Conservation (phyloP, 2,797 vertebrate genomes). For the Lacerta bilineata region DNA sequence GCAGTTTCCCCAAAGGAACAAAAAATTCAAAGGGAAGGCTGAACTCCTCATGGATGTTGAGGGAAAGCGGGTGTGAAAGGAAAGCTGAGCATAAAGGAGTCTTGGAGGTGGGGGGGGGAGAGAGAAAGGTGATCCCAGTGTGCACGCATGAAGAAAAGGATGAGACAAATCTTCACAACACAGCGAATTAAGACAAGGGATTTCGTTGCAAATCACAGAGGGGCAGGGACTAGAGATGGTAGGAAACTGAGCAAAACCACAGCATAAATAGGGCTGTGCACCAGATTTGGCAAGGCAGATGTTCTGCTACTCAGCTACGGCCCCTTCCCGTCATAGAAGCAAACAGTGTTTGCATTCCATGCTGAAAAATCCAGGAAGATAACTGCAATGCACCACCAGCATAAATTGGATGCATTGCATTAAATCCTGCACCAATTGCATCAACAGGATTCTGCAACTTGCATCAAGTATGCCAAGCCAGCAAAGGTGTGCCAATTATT, state of each 20-base stretch:
- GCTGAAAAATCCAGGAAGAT: not conserved
- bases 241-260: not conserved
- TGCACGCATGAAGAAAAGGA: not conserved
- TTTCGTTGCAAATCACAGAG: not conserved
- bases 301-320: too few relatives aligned
- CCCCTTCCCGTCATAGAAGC: too few relatives aligned
- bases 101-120: rapidly evolving
- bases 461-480: too few relatives aligned
- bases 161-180: not conserved
- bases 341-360: not conserved
- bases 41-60: not conserved
- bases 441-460: too few relatives aligned
- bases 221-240: too few relatives aligned
- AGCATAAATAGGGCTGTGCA: not conserved
- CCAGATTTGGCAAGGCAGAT: too few relatives aligned
- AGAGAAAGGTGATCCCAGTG: not conserved
- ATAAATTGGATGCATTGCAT: too few relatives aligned
- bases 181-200: not conserved
- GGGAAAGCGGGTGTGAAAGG: not conserved
- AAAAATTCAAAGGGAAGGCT: not conserved
- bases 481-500: too few relatives aligned
- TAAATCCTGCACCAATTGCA: too few relatives aligned
- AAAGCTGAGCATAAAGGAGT: not conserved
- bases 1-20: not conserved
- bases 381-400: too few relatives aligned